Evolutionary conservation across 2,797 vertebrate genomes (phyloP).

Genomic region (Alosa sapidissima): DNA sequence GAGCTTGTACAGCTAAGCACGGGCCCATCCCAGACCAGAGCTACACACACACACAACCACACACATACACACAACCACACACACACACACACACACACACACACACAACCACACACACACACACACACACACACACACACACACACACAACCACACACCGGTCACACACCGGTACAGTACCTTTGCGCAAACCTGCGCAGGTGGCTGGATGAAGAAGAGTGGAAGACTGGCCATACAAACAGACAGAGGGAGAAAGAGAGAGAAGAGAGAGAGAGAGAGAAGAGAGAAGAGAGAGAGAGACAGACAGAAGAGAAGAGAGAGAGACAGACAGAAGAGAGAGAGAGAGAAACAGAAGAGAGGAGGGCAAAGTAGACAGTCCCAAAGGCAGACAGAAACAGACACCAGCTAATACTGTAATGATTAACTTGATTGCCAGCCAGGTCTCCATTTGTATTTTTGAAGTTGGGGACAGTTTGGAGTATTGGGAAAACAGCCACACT

Average conservation of each 20-base stretch:
- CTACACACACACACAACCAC: background rate
- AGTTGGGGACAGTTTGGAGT: conserved; percentile 1
- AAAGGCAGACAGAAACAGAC: background rate
- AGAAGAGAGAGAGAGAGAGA: background rate
- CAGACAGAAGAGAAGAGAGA: background rate
- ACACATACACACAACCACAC: background rate
- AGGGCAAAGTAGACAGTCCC: background rate
- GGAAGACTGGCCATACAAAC: background rate
- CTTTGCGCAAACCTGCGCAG: background rate
- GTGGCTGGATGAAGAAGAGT: background rate
- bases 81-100: conserved; percentile 11
- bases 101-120: background rate
- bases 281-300: background rate
- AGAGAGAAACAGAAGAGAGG: background rate
- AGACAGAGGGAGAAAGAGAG: background rate
- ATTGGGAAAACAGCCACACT: background rate
- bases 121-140: background rate
- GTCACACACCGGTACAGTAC: background rate
- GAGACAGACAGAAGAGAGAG: background rate
- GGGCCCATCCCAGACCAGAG: background rate
- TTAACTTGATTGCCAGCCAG: conserved; percentile 4
- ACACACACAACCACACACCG: background rate
- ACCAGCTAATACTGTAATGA: background rate
- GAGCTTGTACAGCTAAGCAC: conserved; percentile 1
- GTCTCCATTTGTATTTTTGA: conserved; percentile 3